Percentiles rank a stretch among this genome's conserved stretches.
phyloP scores from a whole-genome alignment of 2,113 vertebrate genomes.

The Festucalex cinctus region DNA sequence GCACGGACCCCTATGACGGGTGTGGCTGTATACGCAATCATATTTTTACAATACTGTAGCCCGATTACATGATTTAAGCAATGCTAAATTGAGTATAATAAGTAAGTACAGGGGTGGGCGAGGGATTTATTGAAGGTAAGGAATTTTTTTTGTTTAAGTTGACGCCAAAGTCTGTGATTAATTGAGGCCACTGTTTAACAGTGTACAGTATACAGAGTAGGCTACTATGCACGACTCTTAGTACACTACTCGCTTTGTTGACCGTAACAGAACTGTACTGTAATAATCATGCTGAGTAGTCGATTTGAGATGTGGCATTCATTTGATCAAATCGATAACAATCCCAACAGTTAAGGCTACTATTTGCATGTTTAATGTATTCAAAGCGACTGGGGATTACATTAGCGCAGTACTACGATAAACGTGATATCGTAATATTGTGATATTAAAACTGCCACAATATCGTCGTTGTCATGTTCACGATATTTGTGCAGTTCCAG shows the following conservation, averaged over 20 bases:
- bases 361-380: background rate
- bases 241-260: background rate
- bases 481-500: no score
- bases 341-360: background rate
- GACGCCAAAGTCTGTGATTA: background rate
- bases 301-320: background rate
- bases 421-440: no score
- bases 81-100: background rate
- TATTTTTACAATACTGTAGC: slow-evolving; percentile 17
- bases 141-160: background rate
- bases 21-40: slow-evolving; percentile 25
- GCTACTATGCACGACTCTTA: background rate
- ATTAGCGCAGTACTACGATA: background rate
- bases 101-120: no score
- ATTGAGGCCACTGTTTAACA: background rate
- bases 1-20: no score
- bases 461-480: no score
- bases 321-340: no score
- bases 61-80: background rate
- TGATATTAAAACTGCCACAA: no score
- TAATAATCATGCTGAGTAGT: background rate
- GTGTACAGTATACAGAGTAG: background rate
- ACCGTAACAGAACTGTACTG: background rate
- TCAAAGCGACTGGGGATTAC: background rate
- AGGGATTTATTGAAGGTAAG: background rate